These are phyloP conservation scores for Etia nguti DNA, from an alignment of 2,113 vertebrate genomes.

Conservation along the genomic window DNA sequence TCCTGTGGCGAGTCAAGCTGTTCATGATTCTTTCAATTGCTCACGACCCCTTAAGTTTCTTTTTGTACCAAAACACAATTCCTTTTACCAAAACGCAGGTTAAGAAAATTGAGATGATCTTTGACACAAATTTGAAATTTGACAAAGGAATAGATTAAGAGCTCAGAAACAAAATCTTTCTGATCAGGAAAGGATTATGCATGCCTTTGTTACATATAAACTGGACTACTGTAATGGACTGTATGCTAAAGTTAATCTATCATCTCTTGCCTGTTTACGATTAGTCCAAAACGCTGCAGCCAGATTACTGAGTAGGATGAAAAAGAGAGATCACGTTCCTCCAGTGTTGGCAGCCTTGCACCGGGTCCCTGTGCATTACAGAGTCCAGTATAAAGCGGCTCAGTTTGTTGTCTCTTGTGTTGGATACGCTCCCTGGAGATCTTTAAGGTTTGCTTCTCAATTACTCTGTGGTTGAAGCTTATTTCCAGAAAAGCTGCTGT, in stretches of 20 bases:
- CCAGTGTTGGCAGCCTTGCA: not conserved
- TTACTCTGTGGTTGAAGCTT: not conserved
- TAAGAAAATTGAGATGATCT: not conserved
- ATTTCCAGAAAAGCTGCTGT: not conserved
- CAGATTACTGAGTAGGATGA: not conserved
- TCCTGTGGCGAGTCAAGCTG: not conserved
- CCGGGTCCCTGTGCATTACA: not conserved
- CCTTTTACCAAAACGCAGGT: not conserved
- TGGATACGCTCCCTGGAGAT: not conserved
- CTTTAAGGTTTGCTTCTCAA: not conserved
- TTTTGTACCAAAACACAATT: not conserved
- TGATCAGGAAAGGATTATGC: not conserved
- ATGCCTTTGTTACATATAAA: not conserved
- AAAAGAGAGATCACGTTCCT: not conserved
- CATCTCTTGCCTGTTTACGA: not conserved
- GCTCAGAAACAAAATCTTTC: not conserved
- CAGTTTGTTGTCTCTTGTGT: not conserved
- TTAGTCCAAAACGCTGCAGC: not conserved
- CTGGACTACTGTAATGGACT: not conserved
- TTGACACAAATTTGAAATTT: not conserved
- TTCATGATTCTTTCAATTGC: not conserved
- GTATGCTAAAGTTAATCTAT: not conserved
- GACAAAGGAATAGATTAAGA: not conserved
- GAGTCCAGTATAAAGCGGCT: not conserved
- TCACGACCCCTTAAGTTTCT: not conserved